Evolutionary conservation across 1,140 invertebrate genomes (phyloP).

Genomic region (Formica selysi): DNA sequence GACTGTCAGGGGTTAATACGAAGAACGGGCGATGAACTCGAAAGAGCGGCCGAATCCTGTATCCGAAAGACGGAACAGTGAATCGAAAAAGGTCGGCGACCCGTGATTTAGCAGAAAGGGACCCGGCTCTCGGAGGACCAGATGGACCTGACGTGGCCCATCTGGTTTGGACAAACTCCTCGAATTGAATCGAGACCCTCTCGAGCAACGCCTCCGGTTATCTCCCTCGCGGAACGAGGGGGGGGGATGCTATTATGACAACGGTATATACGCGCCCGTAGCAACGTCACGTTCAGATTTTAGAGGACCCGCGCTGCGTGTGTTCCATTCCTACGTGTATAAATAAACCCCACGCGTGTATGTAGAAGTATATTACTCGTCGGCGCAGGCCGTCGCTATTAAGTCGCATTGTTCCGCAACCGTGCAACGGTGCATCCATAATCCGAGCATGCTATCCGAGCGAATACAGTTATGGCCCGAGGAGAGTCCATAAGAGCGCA

Average conservation of each 20-base stretch:
- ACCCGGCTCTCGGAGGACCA: neutral
- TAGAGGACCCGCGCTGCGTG: neutral
- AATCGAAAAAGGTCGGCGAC: neutral
- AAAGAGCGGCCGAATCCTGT: neutral
- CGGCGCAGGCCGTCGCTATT: conserved; percentile 68
- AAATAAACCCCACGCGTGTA: neutral
- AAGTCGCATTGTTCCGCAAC: conserved; percentile 80
- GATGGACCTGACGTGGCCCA: neutral
- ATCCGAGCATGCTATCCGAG: conserved; percentile 74
- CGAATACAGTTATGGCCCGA: conserved; percentile 80
- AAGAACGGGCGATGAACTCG: neutral
- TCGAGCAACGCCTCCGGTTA: neutral
- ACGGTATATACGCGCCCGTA: conserved; percentile 68
- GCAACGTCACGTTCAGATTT: conserved; percentile 54
- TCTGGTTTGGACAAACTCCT: neutral
- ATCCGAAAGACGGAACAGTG: neutral
- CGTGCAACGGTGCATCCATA: conserved; percentile 80
- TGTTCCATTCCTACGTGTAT: neutral
- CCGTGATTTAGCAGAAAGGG: conserved; percentile 5
- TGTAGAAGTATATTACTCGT: conserved; percentile 8
- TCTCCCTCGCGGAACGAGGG: neutral
- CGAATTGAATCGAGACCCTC: conserved; percentile 24
- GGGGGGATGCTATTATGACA: conserved; percentile 71
- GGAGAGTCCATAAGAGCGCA: conserved; percentile 71
- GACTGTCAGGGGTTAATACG: neutral